A percentile compares a stretch with the other conserved stretches of the same genome.
These are phyloP conservation scores for Lepas anatifera DNA, from an alignment of 2,888 invertebrate species.

Conservation along the genomic window DNA sequence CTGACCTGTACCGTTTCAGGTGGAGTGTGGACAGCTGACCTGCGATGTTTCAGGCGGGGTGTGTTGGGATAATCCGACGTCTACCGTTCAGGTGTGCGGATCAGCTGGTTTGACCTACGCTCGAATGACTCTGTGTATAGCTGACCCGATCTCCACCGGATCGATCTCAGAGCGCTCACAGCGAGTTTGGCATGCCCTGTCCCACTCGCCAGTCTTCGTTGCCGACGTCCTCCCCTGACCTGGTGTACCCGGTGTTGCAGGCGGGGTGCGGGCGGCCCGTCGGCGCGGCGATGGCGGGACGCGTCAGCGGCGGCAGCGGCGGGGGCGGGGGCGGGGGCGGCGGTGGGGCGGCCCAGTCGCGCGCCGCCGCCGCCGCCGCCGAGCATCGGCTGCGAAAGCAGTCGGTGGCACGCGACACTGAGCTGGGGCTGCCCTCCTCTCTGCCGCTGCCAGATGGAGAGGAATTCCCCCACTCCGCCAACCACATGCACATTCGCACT, in stretches of 20 bases:
- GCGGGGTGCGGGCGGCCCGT: neutral
- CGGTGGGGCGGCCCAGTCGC: neutral
- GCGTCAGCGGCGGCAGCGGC: neutral
- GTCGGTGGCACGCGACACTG: neutral
- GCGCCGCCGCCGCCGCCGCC: neutral
- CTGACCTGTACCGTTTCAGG: no score
- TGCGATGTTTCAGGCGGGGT: no score
- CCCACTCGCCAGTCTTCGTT: no score
- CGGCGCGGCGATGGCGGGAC: neutral
- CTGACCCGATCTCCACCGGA: no score
- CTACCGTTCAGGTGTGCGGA: no score
- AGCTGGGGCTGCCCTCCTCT: neutral
- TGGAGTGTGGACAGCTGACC: no score
- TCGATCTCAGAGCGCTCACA: no score
- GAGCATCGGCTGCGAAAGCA: neutral
- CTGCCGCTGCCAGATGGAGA: conserved; percentile 1
- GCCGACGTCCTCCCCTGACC: no score
- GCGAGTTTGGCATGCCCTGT: no score
- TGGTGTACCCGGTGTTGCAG: neutral
- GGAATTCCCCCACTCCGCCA: neutral
- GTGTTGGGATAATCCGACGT: no score
- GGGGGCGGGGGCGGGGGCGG: neutral
- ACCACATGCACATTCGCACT: neutral
- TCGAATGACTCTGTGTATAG: no score
- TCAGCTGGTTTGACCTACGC: no score